Evolutionary conservation across 2,113 vertebrate genomes (phyloP), one percentile per base, ranked within the genome.

Genomic region (Leuciscus idus): DNA sequence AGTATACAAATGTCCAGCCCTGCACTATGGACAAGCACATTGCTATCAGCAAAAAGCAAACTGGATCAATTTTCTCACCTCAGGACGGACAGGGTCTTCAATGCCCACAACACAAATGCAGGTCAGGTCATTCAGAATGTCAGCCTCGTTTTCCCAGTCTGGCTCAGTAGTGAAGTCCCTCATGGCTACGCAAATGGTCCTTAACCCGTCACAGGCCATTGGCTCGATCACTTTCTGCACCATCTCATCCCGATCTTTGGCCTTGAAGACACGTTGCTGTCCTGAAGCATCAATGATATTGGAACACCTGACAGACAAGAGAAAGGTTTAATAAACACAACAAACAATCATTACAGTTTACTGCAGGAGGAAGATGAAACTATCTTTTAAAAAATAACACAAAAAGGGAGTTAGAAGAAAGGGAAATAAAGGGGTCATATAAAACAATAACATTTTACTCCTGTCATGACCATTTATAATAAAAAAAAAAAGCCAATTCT

Each of bases 131-230:
- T 93, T 94, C 80, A 99, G 92, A 92, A 99, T 96, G 4, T 99
- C 97, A 0, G 86, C 94, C 92, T 99, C 98, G 0, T 84, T 93
- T 90, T 99, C 98, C 98, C 98, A 99, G 12, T 94, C 85, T 0
- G 98, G 98, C 90, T 99, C 98, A 0, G 85, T 94, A 0, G 93
- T 92, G 73, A 99, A 99, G 55, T 99, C 98, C 15, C 97, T 95
- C 92, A 95, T 98, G 0, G 97, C 98, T 86, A 99, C 87, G 86
- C 98, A 98, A 94, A 99, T 98, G 83, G 98, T 99, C 33, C 98
- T 93, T 79, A 99, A 95, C 0, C 98, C 98, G 0, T 98, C 95
- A 19, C 95, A 97, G 30, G 98, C 98, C 98, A 99, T 99, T 33
- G 98, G 97, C 92, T 99, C 98, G 0, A 99, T 99, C 90, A 99